These are phyloP conservation scores for Drosophila pseudotakahashii DNA, from an alignment of 2,888 invertebrate genomes.

Conservation along the genomic window DNA sequence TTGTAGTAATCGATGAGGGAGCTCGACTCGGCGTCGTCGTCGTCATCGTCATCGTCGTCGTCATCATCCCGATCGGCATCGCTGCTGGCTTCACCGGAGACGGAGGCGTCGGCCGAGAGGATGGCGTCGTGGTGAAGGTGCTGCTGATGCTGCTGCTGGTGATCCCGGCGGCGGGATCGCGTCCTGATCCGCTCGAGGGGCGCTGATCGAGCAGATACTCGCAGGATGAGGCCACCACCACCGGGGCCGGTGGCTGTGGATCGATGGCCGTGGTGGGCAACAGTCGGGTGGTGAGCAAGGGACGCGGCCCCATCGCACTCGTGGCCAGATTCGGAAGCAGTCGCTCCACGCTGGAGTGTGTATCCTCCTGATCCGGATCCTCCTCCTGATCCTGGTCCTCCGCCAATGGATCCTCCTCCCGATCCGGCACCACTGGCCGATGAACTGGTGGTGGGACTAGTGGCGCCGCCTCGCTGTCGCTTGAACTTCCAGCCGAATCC, in stretches of 20 bases:
- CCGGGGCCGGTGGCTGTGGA: constrained; percentile 19
- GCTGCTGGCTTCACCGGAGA: constrained; percentile 32
- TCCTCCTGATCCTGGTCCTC: constrained; percentile 26
- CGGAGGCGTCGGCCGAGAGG: constrained; percentile 4
- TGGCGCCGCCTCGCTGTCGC: constrained; percentile 75
- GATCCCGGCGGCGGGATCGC: constrained; percentile 12
- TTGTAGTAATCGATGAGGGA: constrained; percentile 87
- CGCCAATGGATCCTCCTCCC: constrained; percentile 36
- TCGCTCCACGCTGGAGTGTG: constrained; percentile 53
- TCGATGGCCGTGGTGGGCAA: constrained; percentile 71
- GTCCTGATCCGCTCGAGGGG: constrained; percentile 53
- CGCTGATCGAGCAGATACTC: constrained; percentile 83
- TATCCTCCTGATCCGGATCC: constrained; percentile 13
- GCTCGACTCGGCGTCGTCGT: constrained; percentile 84
- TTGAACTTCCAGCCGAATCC: constrained; percentile 84
- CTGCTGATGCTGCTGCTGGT: not conserved
- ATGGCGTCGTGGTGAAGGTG: constrained; percentile 2
- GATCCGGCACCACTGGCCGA: constrained; percentile 40
- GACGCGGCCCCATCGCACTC: constrained; percentile 67
- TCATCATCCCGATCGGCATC: constrained; percentile 39
- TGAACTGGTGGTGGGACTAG: constrained; percentile 26
- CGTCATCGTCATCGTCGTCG: constrained; percentile 85
- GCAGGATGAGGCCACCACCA: constrained; percentile 77
- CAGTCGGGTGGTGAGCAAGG: constrained; percentile 65
- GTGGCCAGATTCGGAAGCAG: constrained; percentile 63